Evolutionary conservation across 2,888 invertebrate genomes (phyloP).

Genomic region (Drosophila mimetica): DNA sequence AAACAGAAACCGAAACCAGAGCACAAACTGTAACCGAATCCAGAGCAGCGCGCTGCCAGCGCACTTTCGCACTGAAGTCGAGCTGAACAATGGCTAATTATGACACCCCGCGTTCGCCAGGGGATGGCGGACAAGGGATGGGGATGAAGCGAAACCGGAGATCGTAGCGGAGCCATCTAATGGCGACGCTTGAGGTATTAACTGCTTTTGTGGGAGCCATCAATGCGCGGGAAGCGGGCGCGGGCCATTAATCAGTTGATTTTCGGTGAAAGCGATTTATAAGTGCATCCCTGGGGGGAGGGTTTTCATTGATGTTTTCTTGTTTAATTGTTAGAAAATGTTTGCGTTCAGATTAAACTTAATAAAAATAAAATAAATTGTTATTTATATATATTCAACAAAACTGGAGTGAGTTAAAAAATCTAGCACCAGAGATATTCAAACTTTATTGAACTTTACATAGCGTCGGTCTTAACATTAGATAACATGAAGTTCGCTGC

Average conservation of each 20-base stretch:
- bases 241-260: slow-evolving; percentile 16
- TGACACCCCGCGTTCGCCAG: slow-evolving; percentile 5
- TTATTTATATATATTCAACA: no score
- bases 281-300: neutral
- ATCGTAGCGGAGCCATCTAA: slow-evolving; percentile 6
- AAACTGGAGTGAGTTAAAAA: no score
- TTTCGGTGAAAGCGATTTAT: slow-evolving; percentile 10
- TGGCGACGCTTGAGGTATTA: slow-evolving; percentile 11
- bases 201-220: slow-evolving; percentile 3
- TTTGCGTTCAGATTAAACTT: no score
- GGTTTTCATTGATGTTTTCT: neutral
- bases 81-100: slow-evolving; percentile 41
- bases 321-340: no score
- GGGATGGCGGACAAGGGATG: neutral
- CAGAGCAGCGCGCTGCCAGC: neutral
- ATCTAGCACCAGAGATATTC: no score
- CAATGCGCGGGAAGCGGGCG: neutral
- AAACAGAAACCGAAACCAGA: slow-evolving; percentile 13
- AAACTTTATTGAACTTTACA: no score
- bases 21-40: slow-evolving; percentile 1
- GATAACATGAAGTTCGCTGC: no score
- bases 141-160: slow-evolving; percentile 13
- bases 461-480: no score
- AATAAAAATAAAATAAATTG: no score
- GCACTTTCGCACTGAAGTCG: neutral